Evolutionary conservation across 1,140 invertebrate species (phyloP).

Genomic region (Paralvinella palmiformis): DNA sequence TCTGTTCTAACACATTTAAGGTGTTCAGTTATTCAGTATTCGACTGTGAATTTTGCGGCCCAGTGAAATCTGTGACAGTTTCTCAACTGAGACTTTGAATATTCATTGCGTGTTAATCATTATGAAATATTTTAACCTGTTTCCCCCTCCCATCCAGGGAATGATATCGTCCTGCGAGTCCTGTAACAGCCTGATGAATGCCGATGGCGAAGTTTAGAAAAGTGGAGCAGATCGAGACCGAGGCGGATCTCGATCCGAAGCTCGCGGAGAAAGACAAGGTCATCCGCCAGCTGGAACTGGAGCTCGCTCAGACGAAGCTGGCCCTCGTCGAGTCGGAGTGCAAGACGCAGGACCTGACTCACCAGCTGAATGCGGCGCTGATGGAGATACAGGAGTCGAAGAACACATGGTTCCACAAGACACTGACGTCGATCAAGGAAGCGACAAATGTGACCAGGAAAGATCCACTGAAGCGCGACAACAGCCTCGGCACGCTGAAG

Average conservation of each 20-base stretch:
- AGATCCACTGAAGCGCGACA: too few relatives aligned
- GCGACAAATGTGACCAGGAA: conserved; percentile 45
- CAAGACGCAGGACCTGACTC: conserved; percentile 82
- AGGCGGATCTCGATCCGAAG: conserved; percentile 31
- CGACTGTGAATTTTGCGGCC: too few relatives aligned
- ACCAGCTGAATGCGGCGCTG: conserved; percentile 76
- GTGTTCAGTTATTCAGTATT: too few relatives aligned
- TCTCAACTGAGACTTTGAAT: too few relatives aligned
- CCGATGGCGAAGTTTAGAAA: conserved; percentile 33
- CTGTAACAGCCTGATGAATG: conserved; percentile 38
- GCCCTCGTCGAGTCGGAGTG: conserved; percentile 95
- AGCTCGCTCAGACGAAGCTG: conserved; percentile 92
- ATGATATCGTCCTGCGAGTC: conserved; percentile 38
- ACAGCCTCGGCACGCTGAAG: too few relatives aligned
- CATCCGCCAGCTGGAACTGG: conserved; percentile 85
- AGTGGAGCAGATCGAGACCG: conserved; percentile 28
- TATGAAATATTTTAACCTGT: conserved; percentile 14
- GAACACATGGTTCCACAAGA: conserved; percentile 83
- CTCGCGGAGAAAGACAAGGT: conserved; percentile 47
- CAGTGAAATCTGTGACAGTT: too few relatives aligned
- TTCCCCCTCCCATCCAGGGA: too few relatives aligned
- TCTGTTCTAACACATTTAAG: too few relatives aligned
- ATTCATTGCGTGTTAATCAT: conserved; percentile 4
- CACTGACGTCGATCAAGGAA: conserved; percentile 67
- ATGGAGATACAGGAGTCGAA: conserved; percentile 72